Percentiles rank a stretch among this genome's conserved stretches.
Conservation (phyloP, 2,113 vertebrate genomes). For the Paralichthys olivaceus region DNA sequence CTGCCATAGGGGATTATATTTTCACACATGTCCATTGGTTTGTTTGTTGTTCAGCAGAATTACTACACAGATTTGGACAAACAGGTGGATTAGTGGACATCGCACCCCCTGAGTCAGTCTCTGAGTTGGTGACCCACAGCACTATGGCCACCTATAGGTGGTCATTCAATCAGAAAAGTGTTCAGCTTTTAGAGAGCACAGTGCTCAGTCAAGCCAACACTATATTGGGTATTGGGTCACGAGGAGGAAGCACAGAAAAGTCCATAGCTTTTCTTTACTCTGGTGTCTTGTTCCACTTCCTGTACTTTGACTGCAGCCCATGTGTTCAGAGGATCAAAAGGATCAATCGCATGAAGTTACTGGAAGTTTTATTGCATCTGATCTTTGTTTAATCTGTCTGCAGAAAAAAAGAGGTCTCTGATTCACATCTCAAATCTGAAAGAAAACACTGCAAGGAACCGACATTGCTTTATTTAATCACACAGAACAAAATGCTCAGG, state of each 20-base stretch:
- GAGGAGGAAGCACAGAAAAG: constrained; percentile 1
- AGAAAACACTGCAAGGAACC: constrained; percentile 37
- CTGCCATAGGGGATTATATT: too few relatives aligned
- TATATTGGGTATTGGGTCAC: neutral
- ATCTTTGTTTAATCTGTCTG: constrained; percentile 47
- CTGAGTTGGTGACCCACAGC: too few relatives aligned
- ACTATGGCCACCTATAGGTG: neutral
- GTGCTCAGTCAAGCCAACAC: too few relatives aligned
- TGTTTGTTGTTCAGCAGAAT: too few relatives aligned
- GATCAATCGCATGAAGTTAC: constrained; percentile 29
- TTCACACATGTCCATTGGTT: too few relatives aligned
- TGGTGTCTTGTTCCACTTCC: constrained; percentile 47
- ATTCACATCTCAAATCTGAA: constrained; percentile 46
- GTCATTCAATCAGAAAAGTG: neutral
- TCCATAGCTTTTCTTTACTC: neutral
- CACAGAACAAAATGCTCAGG: constrained; percentile 32
- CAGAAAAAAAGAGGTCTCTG: constrained; percentile 32
- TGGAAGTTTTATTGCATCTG: constrained; percentile 45
- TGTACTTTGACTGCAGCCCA: neutral
- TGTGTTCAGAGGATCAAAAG: constrained; percentile 44
- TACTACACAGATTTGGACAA: too few relatives aligned
- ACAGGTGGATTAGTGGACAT: too few relatives aligned
- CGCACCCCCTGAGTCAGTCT: too few relatives aligned
- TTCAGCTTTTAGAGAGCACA: too few relatives aligned
- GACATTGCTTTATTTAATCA: constrained; percentile 27